Evolutionary conservation across 2,797 vertebrate species (phyloP).

Genomic region (Crocodylus rhombifer): DNA sequence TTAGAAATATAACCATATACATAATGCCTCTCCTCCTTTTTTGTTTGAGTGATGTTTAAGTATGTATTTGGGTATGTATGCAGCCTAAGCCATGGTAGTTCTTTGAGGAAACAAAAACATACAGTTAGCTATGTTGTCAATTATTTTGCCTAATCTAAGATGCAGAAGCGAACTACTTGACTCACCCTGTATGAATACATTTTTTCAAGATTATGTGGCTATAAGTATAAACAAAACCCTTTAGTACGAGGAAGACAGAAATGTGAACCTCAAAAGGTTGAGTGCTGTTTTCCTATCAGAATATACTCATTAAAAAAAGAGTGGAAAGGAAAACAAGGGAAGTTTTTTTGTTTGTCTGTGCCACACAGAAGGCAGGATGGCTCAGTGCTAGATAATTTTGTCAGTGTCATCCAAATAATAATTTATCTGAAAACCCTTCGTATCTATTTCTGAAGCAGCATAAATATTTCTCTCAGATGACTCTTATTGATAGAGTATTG

Average conservation of each 20-base stretch:
- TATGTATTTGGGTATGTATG: background rate
- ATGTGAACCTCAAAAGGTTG: background rate
- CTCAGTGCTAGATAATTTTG: background rate
- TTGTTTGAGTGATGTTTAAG: background rate
- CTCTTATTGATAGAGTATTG: background rate
- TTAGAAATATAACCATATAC: background rate
- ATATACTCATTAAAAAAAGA: background rate
- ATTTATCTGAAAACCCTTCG: background rate
- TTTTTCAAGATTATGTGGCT: fast-evolving
- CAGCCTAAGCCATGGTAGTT: background rate
- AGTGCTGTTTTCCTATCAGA: background rate
- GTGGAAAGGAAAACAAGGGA: background rate
- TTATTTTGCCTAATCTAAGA: background rate
- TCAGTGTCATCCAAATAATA: background rate
- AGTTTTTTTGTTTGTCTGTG: background rate
- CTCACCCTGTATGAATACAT: background rate
- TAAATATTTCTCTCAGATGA: background rate
- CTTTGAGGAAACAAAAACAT: background rate
- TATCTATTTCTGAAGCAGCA: background rate
- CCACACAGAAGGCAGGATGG: background rate
- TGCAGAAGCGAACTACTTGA: background rate
- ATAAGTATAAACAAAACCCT: background rate
- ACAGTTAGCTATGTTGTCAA: background rate
- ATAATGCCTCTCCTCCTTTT: background rate
- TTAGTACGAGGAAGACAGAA: background rate